Conservation (phyloP, 2,113 vertebrate genomes). For the Myrmecobius fasciatus region DNA sequence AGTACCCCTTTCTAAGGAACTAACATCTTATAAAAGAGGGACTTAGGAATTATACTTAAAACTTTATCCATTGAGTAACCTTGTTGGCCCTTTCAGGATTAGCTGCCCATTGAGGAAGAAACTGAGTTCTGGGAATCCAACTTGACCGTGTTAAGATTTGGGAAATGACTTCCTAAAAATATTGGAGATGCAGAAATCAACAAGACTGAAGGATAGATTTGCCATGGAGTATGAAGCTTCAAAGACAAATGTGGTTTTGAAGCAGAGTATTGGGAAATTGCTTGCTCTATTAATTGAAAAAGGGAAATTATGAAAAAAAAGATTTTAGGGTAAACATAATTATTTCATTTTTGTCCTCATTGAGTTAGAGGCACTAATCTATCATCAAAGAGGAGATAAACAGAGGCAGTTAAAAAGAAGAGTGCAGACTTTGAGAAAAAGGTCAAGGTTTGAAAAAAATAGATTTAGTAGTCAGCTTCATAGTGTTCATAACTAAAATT, state of each 20-base stretch:
- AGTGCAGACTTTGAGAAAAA: neutral
- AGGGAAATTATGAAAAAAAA: neutral
- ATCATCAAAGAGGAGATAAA: neutral
- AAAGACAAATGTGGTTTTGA: neutral
- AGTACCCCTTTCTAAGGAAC: neutral
- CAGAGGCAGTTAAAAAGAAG: neutral
- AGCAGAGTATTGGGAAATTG: neutral
- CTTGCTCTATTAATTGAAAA: neutral
- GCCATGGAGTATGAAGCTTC: neutral
- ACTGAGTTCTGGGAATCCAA: neutral
- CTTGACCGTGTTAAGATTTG: neutral
- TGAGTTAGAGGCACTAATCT: neutral
- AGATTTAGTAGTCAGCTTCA: neutral
- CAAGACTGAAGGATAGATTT: neutral
- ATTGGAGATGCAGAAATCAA: neutral
- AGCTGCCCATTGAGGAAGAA: neutral
- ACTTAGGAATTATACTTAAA: neutral
- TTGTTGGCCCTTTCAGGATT: neutral
- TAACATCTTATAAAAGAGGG: neutral
- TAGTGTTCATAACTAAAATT: neutral
- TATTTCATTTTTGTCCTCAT: neutral
- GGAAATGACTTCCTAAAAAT: neutral
- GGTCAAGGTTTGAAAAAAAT: neutral
- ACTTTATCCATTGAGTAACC: neutral
- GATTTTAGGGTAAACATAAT: neutral